Conservation (phyloP, 2,888 invertebrate genomes). For the Drosophila parthenogenetica region DNA sequence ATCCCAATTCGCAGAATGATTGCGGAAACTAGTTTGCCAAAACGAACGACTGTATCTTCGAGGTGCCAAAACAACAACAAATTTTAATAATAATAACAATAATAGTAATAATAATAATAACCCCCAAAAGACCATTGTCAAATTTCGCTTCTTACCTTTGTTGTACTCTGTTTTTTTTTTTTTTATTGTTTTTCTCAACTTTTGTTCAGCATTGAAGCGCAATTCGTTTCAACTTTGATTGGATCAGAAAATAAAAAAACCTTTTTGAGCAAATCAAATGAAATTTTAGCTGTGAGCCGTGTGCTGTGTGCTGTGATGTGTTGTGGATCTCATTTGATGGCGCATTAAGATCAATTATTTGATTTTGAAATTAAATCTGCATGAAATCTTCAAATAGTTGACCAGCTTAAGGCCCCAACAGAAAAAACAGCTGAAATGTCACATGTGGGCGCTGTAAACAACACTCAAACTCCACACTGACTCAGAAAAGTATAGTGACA, state of each 20-base stretch:
- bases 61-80: constrained; percentile 62
- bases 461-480: constrained; percentile 22
- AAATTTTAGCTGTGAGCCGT: constrained; percentile 17
- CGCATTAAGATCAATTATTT: constrained; percentile 85
- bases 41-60: constrained; percentile 33
- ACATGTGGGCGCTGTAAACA: constrained; percentile 61
- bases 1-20: constrained; percentile 62
- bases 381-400: constrained; percentile 78
- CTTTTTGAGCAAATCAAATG: constrained; percentile 1
- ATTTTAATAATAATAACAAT: constrained; percentile 17
- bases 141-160: constrained; percentile 43
- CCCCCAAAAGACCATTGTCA: constrained; percentile 42
- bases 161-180: constrained; percentile 20
- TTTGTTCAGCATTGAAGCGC: constrained; percentile 70
- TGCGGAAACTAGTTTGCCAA: constrained; percentile 64
- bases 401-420: constrained; percentile 61
- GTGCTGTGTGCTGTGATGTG: constrained; percentile 2
- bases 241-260: constrained; percentile 59
- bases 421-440: constrained; percentile 43
- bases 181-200: background rate
- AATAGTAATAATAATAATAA: constrained; percentile 37
- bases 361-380: constrained; percentile 83
- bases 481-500: constrained; percentile 6
- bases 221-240: constrained; percentile 79
- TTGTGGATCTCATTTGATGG: constrained; percentile 68